Evolutionary conservation across 2,888 invertebrate genomes (phyloP), one percentile per base, ranked within the genome.

Genomic region (Eristalis arbustorum): DNA sequence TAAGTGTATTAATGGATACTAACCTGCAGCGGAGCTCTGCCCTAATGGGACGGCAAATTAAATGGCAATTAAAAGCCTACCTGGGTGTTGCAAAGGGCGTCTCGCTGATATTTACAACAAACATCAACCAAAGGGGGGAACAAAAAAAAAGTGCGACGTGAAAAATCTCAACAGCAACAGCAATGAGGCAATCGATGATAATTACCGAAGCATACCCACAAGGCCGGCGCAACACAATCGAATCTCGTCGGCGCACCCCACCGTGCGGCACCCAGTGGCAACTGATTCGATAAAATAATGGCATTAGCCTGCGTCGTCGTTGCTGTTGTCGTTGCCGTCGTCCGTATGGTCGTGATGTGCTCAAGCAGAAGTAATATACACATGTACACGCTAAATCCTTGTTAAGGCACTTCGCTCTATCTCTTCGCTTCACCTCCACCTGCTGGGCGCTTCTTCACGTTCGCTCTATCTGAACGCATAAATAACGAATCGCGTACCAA

Each of bases 351-450:
- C 37, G 63, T 62, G 72, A 79, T 87, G 74, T 77, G 71, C 75
- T 78, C 14, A 83, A 73, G 74, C 75, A 74, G 71, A 83, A 75
- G 75, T 76, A 75, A 83, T 79, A 82, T 62, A 75, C 78, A 79
- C 79, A 76, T 76, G 78, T 83, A 78, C 75, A 81, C 37, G 72
- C 78, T 78, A 83, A 87, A 87, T 87, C 87, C 87, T 79, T 79
- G 82, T 84, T 84, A 78, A 87, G 74, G 66, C 73, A 73, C 64
- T 23, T 62, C 37, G 40, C 31, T 72, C 61, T 69, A 62, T 64
- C 63, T 64, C 69, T 63, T 64, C 63, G 61, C 69, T 63, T 63
- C 63, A 37, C 69, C 62, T 63, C 49, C 63, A 56, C 69, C 62
- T 63, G 59, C 62, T 40, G n/a, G n/a, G 23, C 31, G 22, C 23